These are phyloP conservation scores for Petrolisthes manimaculis DNA, from an alignment of 2,888 invertebrate species.

Conservation along the genomic window DNA sequence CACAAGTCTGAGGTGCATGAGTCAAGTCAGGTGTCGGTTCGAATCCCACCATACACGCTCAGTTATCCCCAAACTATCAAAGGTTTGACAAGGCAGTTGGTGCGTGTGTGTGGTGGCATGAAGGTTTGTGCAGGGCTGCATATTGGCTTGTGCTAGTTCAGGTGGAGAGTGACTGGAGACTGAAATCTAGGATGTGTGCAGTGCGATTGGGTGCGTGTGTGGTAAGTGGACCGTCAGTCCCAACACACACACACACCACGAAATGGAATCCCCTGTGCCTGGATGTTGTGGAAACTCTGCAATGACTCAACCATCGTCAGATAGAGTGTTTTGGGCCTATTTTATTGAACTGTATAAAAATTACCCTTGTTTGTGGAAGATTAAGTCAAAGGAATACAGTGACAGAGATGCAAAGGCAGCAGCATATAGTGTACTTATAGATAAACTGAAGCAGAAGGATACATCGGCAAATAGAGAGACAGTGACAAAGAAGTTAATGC, in stretches of 20 bases:
- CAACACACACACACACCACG: neutral
- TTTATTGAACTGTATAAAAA: neutral
- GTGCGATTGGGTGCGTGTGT: neutral
- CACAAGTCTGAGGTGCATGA: neutral
- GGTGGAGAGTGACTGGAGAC: too few species aligned
- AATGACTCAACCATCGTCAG: neutral
- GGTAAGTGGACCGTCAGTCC: neutral
- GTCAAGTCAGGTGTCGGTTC: neutral
- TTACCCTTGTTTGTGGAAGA: too few species aligned
- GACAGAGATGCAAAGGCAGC: too few species aligned
- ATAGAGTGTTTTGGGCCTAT: neutral
- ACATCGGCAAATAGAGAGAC: too few species aligned
- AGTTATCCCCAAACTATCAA: neutral
- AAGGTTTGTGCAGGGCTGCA: neutral
- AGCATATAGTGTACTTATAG: too few species aligned
- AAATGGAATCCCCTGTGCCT: neutral
- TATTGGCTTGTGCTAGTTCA: neutral
- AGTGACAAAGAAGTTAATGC: neutral
- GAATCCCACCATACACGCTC: neutral
- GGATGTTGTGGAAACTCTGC: neutral
- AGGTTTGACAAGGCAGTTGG: neutral
- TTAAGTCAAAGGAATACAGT: too few species aligned
- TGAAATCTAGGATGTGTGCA: neutral
- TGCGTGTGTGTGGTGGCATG: neutral
- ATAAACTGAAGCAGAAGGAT: too few species aligned